phyloP scores from a whole-genome alignment of 64 coral and sea anemone species.

The Acropora yongei region DNA sequence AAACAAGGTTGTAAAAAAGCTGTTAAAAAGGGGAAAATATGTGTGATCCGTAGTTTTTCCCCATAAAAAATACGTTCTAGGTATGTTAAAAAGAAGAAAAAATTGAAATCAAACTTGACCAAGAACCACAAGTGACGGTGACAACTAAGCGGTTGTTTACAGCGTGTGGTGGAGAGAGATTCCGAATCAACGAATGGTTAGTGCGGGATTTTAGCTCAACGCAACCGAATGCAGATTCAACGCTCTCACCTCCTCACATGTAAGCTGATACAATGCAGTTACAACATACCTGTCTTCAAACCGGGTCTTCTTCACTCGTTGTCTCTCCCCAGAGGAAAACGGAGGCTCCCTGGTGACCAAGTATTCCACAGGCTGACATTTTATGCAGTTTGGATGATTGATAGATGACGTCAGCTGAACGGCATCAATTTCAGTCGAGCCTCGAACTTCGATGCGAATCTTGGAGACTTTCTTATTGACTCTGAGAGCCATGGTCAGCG shows the following conservation, averaged over 20 bases:
- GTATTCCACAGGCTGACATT: slow-evolving; percentile 79
- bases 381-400: slow-evolving; percentile 90
- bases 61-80: no score
- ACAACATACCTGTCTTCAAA: slow-evolving; percentile 82
- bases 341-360: slow-evolving; percentile 76
- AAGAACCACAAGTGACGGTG: no score
- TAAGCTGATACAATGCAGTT: neutral
- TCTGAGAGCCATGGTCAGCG: slow-evolving; percentile 79
- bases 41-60: no score
- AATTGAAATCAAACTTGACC: no score
- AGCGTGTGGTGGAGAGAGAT: no score
- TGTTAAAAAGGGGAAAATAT: no score
- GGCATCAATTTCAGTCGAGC: slow-evolving; percentile 80
- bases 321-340: slow-evolving; percentile 42
- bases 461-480: slow-evolving; percentile 79
- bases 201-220: no score
- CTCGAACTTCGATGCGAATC: slow-evolving; percentile 68
- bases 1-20: neutral
- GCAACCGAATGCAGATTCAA: no score
- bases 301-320: slow-evolving; percentile 46
- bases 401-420: slow-evolving; percentile 90
- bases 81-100: no score
- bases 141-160: no score
- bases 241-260: no score
- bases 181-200: no score